Conservation (phyloP, 1,140 invertebrate genomes). For the Cyrtorhinus lividipennis region DNA sequence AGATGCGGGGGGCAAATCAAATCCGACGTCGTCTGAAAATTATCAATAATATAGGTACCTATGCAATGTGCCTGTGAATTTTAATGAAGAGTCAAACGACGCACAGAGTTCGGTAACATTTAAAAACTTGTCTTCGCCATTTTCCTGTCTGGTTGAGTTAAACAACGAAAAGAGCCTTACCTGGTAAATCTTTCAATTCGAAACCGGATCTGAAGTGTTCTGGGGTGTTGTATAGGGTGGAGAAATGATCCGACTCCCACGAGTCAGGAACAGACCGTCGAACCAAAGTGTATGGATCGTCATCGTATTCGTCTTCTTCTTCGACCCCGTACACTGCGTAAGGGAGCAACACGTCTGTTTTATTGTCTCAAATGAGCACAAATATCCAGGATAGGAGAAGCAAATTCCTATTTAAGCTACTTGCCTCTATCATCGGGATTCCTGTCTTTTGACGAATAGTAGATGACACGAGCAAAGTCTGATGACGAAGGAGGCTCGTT, state of each 20-base stretch:
- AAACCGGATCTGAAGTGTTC: conserved; percentile 34
- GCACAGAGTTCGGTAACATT: no score
- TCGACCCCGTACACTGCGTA: neutral
- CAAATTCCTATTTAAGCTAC: no score
- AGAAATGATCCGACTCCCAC: neutral
- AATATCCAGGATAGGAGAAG: neutral
- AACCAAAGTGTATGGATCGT: conserved; percentile 10
- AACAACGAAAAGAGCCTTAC: no score
- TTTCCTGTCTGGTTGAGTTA: no score
- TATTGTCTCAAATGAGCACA: no score
- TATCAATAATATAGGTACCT: no score
- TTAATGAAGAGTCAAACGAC: no score
- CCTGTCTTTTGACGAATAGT: conserved; percentile 37
- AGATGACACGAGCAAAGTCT: conserved; percentile 61
- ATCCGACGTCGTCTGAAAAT: no score
- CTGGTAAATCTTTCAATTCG: conserved; percentile 28
- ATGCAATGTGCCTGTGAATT: no score
- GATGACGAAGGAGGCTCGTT: conserved; percentile 43
- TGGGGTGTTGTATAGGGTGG: conserved; percentile 33
- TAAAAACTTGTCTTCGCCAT: no score
- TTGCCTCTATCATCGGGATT: neutral
- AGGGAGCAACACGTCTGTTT: no score
- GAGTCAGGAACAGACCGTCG: conserved; percentile 8
- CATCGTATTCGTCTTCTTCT: conserved; percentile 18
- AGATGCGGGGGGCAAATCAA: no score